Conservation (phyloP, 2,888 invertebrate species). For the Oligia latruncula region DNA sequence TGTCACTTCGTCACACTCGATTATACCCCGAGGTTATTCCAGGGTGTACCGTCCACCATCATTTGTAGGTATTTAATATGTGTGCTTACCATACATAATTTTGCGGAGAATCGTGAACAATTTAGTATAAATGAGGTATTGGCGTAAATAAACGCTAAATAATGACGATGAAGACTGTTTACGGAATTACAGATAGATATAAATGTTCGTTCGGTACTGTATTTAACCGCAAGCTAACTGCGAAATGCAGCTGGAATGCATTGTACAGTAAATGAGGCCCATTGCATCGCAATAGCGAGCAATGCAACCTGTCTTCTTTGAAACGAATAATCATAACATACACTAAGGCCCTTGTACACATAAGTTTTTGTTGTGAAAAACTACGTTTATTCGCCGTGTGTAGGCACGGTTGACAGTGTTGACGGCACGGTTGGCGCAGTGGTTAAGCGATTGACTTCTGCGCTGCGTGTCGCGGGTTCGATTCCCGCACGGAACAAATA, state of each 20-base stretch:
- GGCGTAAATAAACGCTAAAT: conserved; percentile 3
- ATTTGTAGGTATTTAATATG: conserved; percentile 18
- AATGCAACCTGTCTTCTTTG: background rate
- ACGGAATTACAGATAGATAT: background rate
- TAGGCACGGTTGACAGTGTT: background rate
- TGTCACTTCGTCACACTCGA: conserved; percentile 11
- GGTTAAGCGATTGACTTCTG: no score
- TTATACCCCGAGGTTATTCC: conserved; percentile 17
- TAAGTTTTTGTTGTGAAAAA: background rate
- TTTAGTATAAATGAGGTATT: conserved; percentile 23
- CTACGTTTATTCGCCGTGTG: background rate
- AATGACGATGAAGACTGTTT: background rate
- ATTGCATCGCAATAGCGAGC: background rate
- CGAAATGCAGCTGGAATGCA: conserved; percentile 9
- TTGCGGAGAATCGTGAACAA: conserved; percentile 4
- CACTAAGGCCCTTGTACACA: background rate
- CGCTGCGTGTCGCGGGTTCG: no score
- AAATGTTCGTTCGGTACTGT: conserved; percentile 6
- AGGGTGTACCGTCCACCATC: background rate
- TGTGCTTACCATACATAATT: conserved; percentile 4
- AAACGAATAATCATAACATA: background rate
- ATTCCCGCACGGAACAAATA: no score
- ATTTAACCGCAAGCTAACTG: conserved; percentile 31
- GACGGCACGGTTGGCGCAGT: no score
- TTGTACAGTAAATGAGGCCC: conserved; percentile 5